Conservation (phyloP, 2,888 invertebrate genomes). For the Notodonta dromedarius region DNA sequence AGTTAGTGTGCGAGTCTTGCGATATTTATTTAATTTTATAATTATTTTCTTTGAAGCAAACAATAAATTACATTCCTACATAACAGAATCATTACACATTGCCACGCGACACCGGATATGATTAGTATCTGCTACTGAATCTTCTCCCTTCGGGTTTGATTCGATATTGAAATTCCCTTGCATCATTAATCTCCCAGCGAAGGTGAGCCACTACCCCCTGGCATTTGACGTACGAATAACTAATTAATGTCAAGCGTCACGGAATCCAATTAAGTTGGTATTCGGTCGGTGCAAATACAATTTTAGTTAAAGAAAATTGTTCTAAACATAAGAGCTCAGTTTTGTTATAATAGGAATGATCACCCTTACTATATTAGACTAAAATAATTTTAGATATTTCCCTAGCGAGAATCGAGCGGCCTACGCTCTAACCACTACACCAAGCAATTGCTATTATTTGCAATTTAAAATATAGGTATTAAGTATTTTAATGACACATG, state of each 20-base stretch:
- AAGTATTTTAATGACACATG: no score
- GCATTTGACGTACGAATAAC: conserved; percentile 47
- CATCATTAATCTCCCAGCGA: conserved; percentile 52
- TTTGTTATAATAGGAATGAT: background rate
- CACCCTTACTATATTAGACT: no score
- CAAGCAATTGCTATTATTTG: no score
- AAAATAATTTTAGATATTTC: no score
- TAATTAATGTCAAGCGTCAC: conserved; percentile 60
- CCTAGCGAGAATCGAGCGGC: no score
- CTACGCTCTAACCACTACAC: no score
- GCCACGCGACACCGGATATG: background rate
- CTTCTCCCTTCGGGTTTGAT: conserved; percentile 33
- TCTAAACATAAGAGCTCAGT: no score
- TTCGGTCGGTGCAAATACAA: conserved; percentile 31
- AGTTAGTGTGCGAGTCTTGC: no score
- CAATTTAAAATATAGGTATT: no score
- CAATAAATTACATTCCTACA: no score
- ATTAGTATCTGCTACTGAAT: background rate
- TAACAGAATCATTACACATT: background rate
- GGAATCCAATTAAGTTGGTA: conserved; percentile 42
- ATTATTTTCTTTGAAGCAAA: no score
- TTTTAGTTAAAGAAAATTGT: conserved; percentile 4
- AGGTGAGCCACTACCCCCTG: conserved; percentile 39
- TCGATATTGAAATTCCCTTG: conserved; percentile 51
- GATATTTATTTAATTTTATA: no score